phyloP scores from a whole-genome alignment of 2,113 vertebrate genomes.

The Rhineura floridana region DNA sequence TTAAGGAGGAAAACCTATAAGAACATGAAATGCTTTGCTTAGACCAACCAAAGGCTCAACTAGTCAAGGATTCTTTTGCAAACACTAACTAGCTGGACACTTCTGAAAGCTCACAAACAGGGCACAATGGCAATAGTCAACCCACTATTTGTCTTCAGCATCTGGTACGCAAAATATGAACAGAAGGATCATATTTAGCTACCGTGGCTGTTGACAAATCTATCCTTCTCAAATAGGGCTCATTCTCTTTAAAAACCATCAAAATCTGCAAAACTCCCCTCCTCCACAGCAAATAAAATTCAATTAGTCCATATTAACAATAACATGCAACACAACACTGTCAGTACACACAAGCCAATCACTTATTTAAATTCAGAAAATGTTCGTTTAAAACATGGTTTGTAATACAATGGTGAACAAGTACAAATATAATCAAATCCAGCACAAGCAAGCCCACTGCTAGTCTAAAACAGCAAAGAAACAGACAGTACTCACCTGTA shows the following conservation, averaged over 20 bases:
- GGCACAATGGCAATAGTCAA: neutral
- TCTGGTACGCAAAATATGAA: neutral
- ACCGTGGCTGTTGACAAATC: neutral
- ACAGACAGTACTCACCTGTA: constrained; percentile 81
- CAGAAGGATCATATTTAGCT: neutral
- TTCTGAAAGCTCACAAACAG: neutral
- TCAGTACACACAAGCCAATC: neutral
- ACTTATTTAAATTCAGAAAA: constrained; percentile 1
- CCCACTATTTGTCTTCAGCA: neutral
- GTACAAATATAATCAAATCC: neutral
- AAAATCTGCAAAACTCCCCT: too few relatives aligned
- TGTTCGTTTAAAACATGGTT: neutral
- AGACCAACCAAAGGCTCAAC: neutral
- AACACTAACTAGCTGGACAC: neutral
- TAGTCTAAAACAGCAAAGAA: neutral
- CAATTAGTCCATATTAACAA: neutral
- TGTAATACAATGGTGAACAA: neutral
- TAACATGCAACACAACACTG: neutral
- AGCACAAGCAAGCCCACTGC: neutral
- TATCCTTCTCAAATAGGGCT: neutral
- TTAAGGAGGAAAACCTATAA: neutral
- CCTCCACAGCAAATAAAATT: too few relatives aligned
- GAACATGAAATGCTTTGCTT: neutral
- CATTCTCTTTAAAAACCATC: neutral
- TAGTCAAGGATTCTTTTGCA: neutral